Base-by-base conservation (phyloP, 2,113 vertebrate genomes). In the Varanus komodoensis region DNA sequence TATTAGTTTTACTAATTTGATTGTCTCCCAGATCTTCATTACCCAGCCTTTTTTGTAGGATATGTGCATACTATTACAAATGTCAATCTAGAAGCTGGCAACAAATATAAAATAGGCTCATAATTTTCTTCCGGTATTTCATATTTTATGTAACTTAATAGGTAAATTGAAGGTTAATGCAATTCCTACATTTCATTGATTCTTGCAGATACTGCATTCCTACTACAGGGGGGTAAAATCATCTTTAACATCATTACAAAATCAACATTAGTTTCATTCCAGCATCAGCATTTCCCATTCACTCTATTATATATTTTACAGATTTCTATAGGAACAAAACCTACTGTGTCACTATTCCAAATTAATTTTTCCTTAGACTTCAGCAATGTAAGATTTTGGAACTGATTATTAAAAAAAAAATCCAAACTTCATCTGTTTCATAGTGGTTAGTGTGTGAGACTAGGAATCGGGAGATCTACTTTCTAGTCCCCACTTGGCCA, bases 1-100 rank as follows among this genome's bases (percentile, higher is more conserved):
- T 50, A 21, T 68, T 89, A 82, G 34, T 84, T 89, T 84, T 84
- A 89, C 44, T 89, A 84, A 89, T 89, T 78, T 89, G 74, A 89
- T 84, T 89, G 73, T 84, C 44, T 84, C 64, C 57, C 61, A 78
- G 73, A 84, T 52, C 81, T 78, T 84, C 44, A 84, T 84, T 78
- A 84, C 78, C 14, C 38, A 52, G 1, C 50, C 73, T 78, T 82
- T 68, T 17, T 78, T 57, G 23, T 84, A 68, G 44, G 38, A 54
- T 89, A 29, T 78, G 4, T 68, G 38, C 23, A 6, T 89, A 68
- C 23, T 89, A 77, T 78, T 54, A 84, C 44, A 84, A 78, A 68
- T 78, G 82, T 89, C 73, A 89, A 11, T 89, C 44, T 89, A 68
- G 44, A 77, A 78, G 48, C 32, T 68, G 27, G 32, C 44, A 78